A percentile compares a stretch with the other conserved stretches of the same genome.
These are phyloP conservation scores for Tadarida brasiliensis DNA, from an alignment of 2,797 vertebrate genomes.

Conservation along the genomic window DNA sequence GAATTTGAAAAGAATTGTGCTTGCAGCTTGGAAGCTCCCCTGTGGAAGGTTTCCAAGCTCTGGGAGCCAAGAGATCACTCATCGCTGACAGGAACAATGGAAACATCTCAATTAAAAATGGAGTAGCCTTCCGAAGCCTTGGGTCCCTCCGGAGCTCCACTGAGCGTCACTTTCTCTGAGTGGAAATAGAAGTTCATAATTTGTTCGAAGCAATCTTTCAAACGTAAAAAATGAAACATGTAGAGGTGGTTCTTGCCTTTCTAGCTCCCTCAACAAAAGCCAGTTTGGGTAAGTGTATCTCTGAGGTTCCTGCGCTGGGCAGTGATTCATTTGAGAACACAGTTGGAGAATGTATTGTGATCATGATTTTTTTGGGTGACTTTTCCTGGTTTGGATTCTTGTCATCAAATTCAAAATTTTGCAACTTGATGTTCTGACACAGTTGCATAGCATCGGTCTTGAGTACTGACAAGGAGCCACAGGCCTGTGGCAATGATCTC, in stretches of 20 bases:
- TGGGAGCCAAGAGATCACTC: conserved; percentile 27
- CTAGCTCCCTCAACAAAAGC: conserved; percentile 15
- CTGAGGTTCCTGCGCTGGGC: conserved; percentile 41
- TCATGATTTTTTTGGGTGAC: background rate
- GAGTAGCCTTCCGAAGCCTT: conserved; percentile 58
- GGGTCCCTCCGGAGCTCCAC: background rate
- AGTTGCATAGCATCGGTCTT: background rate
- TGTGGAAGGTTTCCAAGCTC: background rate
- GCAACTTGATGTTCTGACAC: background rate
- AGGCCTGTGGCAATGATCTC: background rate
- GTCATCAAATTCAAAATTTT: background rate
- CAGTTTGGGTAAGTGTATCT: background rate
- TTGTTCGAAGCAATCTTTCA: conserved; percentile 43
- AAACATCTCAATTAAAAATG: conserved; percentile 69
- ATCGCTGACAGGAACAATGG: background rate
- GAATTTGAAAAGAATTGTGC: conserved; percentile 49
- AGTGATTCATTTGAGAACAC: conserved; percentile 47
- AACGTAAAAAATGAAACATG: background rate
- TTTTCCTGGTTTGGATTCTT: conserved; percentile 9
- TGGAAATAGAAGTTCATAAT: conserved; percentile 57
- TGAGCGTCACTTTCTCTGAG: conserved; percentile 46
- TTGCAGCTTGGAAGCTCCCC: conserved; percentile 15
- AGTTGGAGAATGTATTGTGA: conserved; percentile 7
- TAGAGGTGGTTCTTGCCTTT: background rate
- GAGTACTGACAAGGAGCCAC: background rate